phyloP scores from a whole-genome alignment of 1,140 invertebrate species.

The Micrasema longulum region DNA sequence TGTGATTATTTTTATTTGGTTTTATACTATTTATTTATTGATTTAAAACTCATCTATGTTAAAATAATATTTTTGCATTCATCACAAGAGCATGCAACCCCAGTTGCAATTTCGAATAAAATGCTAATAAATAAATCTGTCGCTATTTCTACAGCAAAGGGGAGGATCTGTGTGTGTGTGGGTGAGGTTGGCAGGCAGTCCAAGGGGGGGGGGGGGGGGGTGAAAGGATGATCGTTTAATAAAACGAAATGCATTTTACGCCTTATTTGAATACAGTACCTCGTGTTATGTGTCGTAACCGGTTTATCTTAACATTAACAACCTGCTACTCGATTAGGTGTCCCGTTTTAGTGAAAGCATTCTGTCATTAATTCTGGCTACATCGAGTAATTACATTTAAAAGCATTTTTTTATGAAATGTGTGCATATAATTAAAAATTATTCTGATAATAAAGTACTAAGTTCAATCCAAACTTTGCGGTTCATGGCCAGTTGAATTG shows the following conservation, averaged over 20 bases:
- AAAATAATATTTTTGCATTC: too few species aligned
- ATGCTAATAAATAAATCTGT: slow-evolving; percentile 35
- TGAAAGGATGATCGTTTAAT: slow-evolving; percentile 50
- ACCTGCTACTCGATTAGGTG: slow-evolving; percentile 20
- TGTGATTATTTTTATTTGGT: too few species aligned
- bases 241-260: slow-evolving; percentile 50
- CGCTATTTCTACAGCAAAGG: slow-evolving; percentile 14
- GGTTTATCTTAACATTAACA: slow-evolving; percentile 35
- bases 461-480: too few species aligned
- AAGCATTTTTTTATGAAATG: too few species aligned
- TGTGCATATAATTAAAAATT: too few species aligned
- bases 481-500: too few species aligned
- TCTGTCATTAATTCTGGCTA: slow-evolving; percentile 7
- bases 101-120: slow-evolving; percentile 21
- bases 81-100: background rate
- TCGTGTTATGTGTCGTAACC: slow-evolving; percentile 21
- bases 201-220: background rate
- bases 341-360: slow-evolving; percentile 33
- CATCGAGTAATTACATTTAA: background rate
- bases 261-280: slow-evolving; percentile 48
- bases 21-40: too few species aligned
- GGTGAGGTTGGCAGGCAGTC: background rate
- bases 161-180: background rate
- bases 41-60: too few species aligned
- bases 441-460: too few species aligned